Percentiles rank a stretch among this genome's conserved stretches.
Conservation (phyloP, 2,888 invertebrate genomes). For the Eupelmus urozonus region DNA sequence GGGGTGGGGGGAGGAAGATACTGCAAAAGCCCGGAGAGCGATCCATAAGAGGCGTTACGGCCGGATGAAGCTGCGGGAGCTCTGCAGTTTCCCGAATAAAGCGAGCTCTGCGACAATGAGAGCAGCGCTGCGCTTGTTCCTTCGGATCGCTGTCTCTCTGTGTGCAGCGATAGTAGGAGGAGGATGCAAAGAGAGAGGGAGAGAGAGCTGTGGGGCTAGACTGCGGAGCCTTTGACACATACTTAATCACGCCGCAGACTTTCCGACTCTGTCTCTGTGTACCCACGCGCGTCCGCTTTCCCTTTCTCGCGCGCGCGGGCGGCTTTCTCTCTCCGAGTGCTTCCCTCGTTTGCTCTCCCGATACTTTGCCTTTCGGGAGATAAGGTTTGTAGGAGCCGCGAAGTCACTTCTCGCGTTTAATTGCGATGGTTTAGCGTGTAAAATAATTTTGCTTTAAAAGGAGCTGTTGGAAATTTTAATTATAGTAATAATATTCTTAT, state of each 20-base stretch:
- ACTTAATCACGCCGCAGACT: constrained; percentile 64
- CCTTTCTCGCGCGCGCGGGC: too few relatives aligned
- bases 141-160: too few relatives aligned
- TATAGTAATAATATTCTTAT: too few relatives aligned
- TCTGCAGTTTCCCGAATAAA: neutral
- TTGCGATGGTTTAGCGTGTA: too few relatives aligned
- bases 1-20: too few relatives aligned
- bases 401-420: too few relatives aligned
- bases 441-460: too few relatives aligned
- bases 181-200: constrained; percentile 7
- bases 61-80: constrained; percentile 3
- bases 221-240: constrained; percentile 64
- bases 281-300: constrained; percentile 38
- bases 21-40: constrained; percentile 7
- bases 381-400: too few relatives aligned
- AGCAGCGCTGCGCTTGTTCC: neutral
- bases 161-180: neutral
- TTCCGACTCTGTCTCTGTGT: constrained; percentile 9
- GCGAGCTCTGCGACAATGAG: neutral
- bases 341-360: too few relatives aligned
- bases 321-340: too few relatives aligned
- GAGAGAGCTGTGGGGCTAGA: constrained; percentile 39
- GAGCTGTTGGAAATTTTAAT: too few relatives aligned
- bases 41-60: constrained; percentile 53
- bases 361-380: too few relatives aligned